Evolutionary conservation across 2,888 invertebrate species (phyloP).

Genomic region (Mimumesa dahlbomi): DNA sequence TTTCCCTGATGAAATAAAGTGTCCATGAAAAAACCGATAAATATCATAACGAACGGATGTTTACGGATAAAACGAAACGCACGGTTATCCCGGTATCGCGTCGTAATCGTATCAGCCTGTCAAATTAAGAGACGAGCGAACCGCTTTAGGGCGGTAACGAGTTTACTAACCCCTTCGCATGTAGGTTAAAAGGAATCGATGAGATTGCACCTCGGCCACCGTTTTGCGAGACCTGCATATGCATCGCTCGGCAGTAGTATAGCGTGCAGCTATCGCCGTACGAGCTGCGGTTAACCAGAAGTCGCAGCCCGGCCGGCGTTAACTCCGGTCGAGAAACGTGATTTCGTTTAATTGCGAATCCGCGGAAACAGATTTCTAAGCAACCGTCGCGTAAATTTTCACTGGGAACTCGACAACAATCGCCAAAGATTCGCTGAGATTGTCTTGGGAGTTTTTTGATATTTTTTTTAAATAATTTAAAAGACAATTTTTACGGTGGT

Average conservation of each 20-base stretch:
- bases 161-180: constrained; percentile 72
- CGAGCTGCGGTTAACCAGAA: constrained; percentile 37
- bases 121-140: constrained; percentile 24
- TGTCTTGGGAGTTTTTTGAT: too few relatives aligned
- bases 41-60: too few relatives aligned
- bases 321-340: constrained; percentile 14
- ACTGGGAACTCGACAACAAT: too few relatives aligned
- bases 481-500: not conserved
- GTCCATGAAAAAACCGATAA: too few relatives aligned
- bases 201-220: constrained; percentile 47
- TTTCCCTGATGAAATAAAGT: too few relatives aligned
- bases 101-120: not conserved
- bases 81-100: not conserved
- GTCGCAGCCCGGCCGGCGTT: constrained; percentile 22
- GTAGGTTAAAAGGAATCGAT: constrained; percentile 72
- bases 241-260: constrained; percentile 38
- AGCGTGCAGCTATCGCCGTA: constrained; percentile 37
- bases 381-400: too few relatives aligned
- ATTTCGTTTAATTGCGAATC: constrained; percentile 20
- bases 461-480: not conserved
- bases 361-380: not conserved
- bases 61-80: too few relatives aligned
- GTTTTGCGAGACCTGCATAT: constrained; percentile 27
- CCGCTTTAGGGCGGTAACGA: constrained; percentile 56
- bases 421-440: too few relatives aligned